Conservation (phyloP, 2,797 vertebrate species). For the Bucorvus abyssinicus region DNA sequence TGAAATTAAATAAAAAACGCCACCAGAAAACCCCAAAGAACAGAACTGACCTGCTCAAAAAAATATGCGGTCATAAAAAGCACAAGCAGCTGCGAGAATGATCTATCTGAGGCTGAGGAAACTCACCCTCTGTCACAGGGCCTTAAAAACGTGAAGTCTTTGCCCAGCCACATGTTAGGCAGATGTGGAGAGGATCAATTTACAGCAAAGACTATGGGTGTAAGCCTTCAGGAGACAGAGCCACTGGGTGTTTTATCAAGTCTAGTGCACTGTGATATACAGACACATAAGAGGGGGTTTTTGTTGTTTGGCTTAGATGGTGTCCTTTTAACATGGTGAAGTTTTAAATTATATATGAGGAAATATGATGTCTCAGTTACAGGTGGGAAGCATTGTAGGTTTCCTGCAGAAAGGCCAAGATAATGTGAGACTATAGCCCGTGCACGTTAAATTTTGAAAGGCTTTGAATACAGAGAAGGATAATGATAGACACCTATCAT, state of each 20-base stretch:
- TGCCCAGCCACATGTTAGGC: background rate
- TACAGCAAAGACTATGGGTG: background rate
- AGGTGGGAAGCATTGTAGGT: background rate
- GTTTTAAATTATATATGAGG: background rate
- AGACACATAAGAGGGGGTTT: background rate
- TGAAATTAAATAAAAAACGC: background rate
- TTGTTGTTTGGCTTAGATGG: background rate
- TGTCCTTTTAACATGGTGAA: background rate
- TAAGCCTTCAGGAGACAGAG: background rate
- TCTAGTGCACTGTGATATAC: background rate
- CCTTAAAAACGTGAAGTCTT: background rate
- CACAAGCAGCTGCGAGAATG: background rate
- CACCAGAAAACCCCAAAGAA: background rate
- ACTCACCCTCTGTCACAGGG: background rate
- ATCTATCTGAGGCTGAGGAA: background rate
- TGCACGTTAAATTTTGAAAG: background rate
- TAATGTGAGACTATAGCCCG: background rate
- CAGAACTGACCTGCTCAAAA: background rate
- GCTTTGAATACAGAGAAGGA: background rate
- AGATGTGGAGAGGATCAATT: constrained; percentile 39
- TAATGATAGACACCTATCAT: background rate
- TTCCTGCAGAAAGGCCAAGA: background rate
- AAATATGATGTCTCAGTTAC: background rate
- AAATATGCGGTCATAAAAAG: background rate
- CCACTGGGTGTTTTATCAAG: background rate